phyloP scores from a whole-genome alignment of 1,140 invertebrate genomes.

The Camponotus pennsylvanicus region DNA sequence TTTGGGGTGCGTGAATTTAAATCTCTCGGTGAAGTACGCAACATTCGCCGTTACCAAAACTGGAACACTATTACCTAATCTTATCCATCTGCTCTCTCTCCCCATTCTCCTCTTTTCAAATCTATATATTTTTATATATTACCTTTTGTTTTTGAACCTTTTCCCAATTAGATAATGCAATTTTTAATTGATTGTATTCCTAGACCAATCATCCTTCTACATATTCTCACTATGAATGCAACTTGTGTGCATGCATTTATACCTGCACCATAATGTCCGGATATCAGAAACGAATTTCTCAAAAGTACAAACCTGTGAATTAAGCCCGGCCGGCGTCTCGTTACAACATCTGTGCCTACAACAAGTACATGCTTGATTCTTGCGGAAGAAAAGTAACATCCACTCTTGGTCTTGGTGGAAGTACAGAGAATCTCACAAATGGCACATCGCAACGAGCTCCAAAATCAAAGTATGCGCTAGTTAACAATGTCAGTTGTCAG shows the following conservation, averaged over 20 bases:
- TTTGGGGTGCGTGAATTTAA: slow-evolving; percentile 71
- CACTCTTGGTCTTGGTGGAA: slow-evolving; percentile 75
- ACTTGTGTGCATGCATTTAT: slow-evolving; percentile 73
- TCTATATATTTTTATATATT: slow-evolving; percentile 65
- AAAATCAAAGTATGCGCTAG: slow-evolving; percentile 84
- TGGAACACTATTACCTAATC: slow-evolving; percentile 63
- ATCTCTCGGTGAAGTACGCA: slow-evolving; percentile 74
- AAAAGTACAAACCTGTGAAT: slow-evolving; percentile 70
- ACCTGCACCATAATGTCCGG: slow-evolving; percentile 71
- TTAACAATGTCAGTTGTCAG: slow-evolving; percentile 82
- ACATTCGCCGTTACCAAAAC: slow-evolving; percentile 69
- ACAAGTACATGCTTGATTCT: slow-evolving; percentile 72
- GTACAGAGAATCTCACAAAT: slow-evolving; percentile 76
- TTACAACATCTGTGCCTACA: slow-evolving; percentile 72
- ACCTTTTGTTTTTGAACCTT: slow-evolving; percentile 59
- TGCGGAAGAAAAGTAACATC: slow-evolving; percentile 71
- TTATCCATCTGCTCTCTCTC: slow-evolving; percentile 43
- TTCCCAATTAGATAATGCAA: slow-evolving; percentile 53
- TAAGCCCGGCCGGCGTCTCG: slow-evolving; percentile 66
- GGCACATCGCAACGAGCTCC: slow-evolving; percentile 78
- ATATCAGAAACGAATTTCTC: slow-evolving; percentile 64
- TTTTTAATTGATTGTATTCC: slow-evolving; percentile 65
- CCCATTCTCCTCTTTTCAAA: background rate
- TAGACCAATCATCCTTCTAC: slow-evolving; percentile 55
- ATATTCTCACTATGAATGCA: slow-evolving; percentile 65